These are phyloP conservation scores for Musca vetustissima DNA, from an alignment of 1,140 invertebrate genomes.

Conservation along the genomic window DNA sequence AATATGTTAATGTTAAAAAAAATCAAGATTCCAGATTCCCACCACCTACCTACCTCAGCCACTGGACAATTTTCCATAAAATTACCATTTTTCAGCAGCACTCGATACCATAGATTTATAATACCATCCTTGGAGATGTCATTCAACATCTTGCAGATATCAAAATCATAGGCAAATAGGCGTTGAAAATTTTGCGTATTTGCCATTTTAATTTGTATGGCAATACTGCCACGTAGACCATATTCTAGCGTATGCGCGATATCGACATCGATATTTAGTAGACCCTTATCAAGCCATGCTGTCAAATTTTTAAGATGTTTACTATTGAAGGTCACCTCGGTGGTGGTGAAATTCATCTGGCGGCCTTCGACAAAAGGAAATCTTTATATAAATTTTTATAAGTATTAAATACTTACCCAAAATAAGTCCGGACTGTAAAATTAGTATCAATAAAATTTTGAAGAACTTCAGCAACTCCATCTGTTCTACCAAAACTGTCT, in stretches of 20 bases:
- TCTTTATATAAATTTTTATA: too few relatives aligned
- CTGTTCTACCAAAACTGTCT: too few relatives aligned
- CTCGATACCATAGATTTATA: too few relatives aligned
- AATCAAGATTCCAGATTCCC: too few relatives aligned
- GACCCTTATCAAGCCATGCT: background rate
- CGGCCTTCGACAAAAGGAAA: too few relatives aligned
- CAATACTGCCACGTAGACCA: constrained; percentile 1
- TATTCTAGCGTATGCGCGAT: background rate
- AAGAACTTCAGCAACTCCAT: too few relatives aligned
- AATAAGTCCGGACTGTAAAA: too few relatives aligned
- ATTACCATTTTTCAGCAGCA: background rate
- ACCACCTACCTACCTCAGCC: background rate
- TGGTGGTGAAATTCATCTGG: background rate
- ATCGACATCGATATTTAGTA: background rate
- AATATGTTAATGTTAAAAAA: too few relatives aligned
- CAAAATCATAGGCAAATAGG: background rate
- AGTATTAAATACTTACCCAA: too few relatives aligned
- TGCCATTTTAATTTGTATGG: background rate
- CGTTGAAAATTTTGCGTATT: constrained; percentile 13
- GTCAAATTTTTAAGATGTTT: background rate
- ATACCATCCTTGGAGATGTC: background rate
- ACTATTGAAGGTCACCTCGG: background rate
- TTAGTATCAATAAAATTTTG: too few relatives aligned
- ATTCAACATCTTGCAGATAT: background rate
- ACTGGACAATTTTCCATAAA: constrained; percentile 14